phyloP scores from a whole-genome alignment of 2,797 vertebrate species.

The Cynopterus sphinx region DNA sequence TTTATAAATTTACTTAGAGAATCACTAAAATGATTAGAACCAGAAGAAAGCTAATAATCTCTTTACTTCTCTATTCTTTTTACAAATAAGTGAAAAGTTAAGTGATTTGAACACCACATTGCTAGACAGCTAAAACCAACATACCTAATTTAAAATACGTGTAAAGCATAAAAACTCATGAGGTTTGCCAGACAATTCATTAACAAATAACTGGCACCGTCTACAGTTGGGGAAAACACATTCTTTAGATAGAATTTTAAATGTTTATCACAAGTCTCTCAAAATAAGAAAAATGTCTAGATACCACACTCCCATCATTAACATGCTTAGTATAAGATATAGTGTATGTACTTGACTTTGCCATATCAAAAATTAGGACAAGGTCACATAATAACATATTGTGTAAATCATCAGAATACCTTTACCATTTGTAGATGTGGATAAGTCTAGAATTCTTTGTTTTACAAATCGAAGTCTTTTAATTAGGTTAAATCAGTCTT shows the following conservation, averaged over 20 bases:
- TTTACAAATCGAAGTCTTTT: neutral
- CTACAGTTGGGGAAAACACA: neutral
- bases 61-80: neutral
- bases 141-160: slow-evolving; percentile 5
- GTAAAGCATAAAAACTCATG: neutral
- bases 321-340: neutral
- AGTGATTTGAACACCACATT: neutral
- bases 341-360: neutral
- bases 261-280: neutral
- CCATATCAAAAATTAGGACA: neutral
- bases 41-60: neutral
- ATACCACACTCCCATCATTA: neutral
- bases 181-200: neutral
- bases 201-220: neutral
- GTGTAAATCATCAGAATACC: neutral
- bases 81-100: neutral
- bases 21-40: neutral
- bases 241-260: slow-evolving; percentile 36
- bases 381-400: neutral
- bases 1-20: slow-evolving; percentile 1
- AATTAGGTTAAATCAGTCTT: neutral
- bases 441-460: slow-evolving; percentile 14
- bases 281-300: neutral
- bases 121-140: neutral
- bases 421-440: neutral